Conservation (phyloP, 1,140 invertebrate genomes). For the Atta texana region DNA sequence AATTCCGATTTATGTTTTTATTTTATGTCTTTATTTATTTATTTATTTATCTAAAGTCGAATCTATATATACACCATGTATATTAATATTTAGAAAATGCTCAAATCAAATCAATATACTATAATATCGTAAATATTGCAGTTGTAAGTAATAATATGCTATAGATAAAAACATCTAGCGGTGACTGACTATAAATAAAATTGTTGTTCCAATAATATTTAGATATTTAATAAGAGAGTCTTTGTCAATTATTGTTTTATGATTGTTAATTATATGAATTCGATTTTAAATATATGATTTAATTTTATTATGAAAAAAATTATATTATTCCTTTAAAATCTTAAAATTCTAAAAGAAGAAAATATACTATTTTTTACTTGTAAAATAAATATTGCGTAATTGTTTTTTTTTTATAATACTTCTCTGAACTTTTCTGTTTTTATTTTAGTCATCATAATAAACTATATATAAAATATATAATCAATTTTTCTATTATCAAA, state of each 20-base stretch:
- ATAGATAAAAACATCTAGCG: neutral
- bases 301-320: neutral
- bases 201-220: neutral
- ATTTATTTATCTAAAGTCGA: neutral
- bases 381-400: neutral
- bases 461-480: too few relatives aligned
- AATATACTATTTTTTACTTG: neutral
- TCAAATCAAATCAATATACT: neutral
- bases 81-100: neutral
- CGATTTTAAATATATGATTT: neutral
- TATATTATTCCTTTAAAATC: neutral
- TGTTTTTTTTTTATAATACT: neutral
- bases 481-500: neutral
- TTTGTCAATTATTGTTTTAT: neutral
- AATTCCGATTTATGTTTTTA: conserved; percentile 17
- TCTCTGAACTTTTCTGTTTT: neutral
- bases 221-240: neutral
- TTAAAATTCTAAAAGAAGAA: neutral
- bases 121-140: neutral
- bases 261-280: too few relatives aligned
- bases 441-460: neutral
- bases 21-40: neutral
- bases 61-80: neutral
- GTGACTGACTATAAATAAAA: neutral
- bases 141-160: neutral